Evolutionary conservation across 2,888 invertebrate genomes (phyloP).

Genomic region (Yponomeuta malinellus): DNA sequence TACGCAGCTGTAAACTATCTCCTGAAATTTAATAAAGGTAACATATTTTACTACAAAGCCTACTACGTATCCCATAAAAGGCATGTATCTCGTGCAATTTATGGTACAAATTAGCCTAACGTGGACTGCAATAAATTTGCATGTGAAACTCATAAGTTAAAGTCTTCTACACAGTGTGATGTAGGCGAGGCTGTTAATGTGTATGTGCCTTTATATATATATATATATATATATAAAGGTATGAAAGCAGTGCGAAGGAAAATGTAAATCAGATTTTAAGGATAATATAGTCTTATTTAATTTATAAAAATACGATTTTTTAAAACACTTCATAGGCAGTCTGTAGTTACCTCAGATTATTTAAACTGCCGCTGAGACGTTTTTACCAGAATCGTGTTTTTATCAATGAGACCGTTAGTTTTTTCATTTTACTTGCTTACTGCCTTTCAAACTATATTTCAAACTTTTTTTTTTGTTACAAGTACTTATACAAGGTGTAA

Average conservation of each 20-base stretch:
- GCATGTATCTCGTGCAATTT: conserved; percentile 58
- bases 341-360: no score
- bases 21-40: conserved; percentile 19
- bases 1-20: conserved; percentile 12
- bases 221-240: background rate
- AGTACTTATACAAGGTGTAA: no score
- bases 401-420: no score
- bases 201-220: background rate
- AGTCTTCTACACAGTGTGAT: conserved; percentile 30
- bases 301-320: no score
- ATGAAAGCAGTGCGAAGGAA: background rate
- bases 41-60: conserved; percentile 46
- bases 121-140: conserved; percentile 69
- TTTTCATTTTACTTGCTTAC: no score
- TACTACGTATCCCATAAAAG: conserved; percentile 46
- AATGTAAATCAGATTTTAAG: background rate
- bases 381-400: no score
- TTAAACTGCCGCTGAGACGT: no score
- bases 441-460: no score
- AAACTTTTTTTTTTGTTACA: no score
- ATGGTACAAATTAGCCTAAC: conserved; percentile 63
- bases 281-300: no score
- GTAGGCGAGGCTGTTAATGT: background rate
- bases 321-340: no score
- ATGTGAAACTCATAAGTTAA: conserved; percentile 69